Conservation (phyloP, 2,888 invertebrate species). For the Rhynchonema sp. region DNA sequence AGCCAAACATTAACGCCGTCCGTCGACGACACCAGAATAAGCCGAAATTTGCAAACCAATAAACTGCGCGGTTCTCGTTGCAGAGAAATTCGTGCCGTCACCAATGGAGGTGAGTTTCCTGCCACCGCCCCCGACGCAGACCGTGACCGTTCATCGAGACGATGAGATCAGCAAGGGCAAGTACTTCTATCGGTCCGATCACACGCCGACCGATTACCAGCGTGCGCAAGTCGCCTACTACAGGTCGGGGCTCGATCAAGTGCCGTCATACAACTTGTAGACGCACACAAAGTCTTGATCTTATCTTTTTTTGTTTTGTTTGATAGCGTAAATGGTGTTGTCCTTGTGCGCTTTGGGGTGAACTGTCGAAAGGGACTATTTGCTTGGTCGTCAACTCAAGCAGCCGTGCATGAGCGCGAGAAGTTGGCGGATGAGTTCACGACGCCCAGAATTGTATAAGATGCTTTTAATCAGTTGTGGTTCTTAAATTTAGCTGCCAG, state of each 20-base stretch:
- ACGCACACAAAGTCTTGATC: no score
- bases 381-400: no score
- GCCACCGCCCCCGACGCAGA: slow-evolving; percentile 16
- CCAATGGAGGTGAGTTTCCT: slow-evolving; percentile 20
- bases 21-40: neutral
- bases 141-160: slow-evolving; percentile 11
- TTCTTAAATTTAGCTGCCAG: no score
- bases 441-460: no score
- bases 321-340: no score
- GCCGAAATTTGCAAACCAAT: neutral
- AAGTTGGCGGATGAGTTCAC: no score
- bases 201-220: neutral
- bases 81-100: slow-evolving; percentile 24
- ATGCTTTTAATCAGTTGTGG: no score
- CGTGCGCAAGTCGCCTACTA: slow-evolving; percentile 23
- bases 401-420: no score
- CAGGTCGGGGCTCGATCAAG: slow-evolving; percentile 23
- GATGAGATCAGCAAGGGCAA: neutral
- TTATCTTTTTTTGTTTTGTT: no score
- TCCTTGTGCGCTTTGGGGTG: no score
- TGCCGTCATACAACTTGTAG: slow-evolving; percentile 16
- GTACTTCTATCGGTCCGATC: neutral
- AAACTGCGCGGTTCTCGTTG: neutral
- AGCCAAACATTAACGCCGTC: no score
- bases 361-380: no score